A percentile compares a stretch with the other conserved stretches of the same genome.
Conservation (phyloP, 2,113 vertebrate genomes). For the Arenaria interpres region DNA sequence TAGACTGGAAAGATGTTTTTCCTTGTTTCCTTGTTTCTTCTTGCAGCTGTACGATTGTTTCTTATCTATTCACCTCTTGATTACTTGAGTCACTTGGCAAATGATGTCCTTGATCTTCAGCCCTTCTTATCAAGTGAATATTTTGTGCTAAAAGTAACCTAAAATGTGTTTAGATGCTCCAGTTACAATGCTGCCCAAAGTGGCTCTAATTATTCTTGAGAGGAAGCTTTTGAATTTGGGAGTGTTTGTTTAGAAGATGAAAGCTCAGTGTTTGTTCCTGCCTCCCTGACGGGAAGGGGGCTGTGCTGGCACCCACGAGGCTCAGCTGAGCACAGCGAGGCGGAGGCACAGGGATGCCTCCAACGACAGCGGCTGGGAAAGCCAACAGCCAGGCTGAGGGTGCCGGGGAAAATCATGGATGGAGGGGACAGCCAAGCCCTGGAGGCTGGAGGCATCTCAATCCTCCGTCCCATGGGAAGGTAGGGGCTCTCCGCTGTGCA, state of each 20-base stretch:
- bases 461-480: not conserved
- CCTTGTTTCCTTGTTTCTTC: not conserved
- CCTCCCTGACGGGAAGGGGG: not conserved
- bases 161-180: not conserved
- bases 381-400: not conserved
- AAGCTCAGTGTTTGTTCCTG: not conserved
- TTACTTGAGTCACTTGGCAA: not conserved
- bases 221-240: not conserved
- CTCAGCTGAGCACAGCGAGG: not conserved
- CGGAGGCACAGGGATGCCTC: not conserved
- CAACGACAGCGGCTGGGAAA: not conserved
- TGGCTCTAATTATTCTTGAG: constrained; percentile 6
- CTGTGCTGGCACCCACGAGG: accelerated
- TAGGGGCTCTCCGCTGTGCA: not conserved
- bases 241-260: not conserved
- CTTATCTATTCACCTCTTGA: not conserved
- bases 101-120: not conserved
- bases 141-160: not conserved
- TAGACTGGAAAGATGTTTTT: not conserved
- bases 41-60: not conserved
- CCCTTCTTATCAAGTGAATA: not conserved
- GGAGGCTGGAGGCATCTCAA: not conserved
- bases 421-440: not conserved
- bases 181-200: not conserved
- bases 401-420: accelerated